These are phyloP conservation scores for Fabriciana adippe DNA, from an alignment of 2,888 invertebrate genomes.

Conservation along the genomic window DNA sequence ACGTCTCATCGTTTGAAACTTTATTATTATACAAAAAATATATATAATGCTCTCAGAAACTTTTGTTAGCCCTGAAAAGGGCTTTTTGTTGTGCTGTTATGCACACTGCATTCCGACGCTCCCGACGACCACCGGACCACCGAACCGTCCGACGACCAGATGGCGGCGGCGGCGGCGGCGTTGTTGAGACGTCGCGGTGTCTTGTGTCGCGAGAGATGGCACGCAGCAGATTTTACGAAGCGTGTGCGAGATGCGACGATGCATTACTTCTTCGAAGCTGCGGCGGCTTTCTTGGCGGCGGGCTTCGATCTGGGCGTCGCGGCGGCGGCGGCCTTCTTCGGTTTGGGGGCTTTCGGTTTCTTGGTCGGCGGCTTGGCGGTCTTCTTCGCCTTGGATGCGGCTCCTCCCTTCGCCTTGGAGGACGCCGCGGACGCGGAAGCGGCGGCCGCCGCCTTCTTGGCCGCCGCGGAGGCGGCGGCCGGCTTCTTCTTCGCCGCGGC, in stretches of 20 bases:
- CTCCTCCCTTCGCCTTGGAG: slow-evolving; percentile 36
- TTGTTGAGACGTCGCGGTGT: too few species aligned
- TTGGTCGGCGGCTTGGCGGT: slow-evolving; percentile 45
- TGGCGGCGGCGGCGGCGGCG: too few species aligned
- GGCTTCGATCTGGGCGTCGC: slow-evolving; percentile 44
- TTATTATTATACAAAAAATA: too few species aligned
- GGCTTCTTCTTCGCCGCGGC: slow-evolving; percentile 50
- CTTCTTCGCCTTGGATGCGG: slow-evolving; percentile 47
- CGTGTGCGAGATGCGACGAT: too few species aligned
- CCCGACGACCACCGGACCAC: background rate
- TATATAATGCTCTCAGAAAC: too few species aligned
- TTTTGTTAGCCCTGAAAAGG: slow-evolving; percentile 63
- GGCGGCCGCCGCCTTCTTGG: slow-evolving; percentile 29
- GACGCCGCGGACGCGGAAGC: slow-evolving; percentile 47
- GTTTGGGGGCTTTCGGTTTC: slow-evolving; percentile 7
- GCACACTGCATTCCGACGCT: slow-evolving; percentile 1
- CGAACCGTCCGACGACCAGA: too few species aligned
- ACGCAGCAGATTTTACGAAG: slow-evolving; percentile 20
- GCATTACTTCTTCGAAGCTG: slow-evolving; percentile 43
- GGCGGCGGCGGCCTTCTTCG: slow-evolving; percentile 30
- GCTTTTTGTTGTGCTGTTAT: slow-evolving; percentile 2
- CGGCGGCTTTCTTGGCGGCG: slow-evolving; percentile 42
- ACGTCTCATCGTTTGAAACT: too few species aligned
- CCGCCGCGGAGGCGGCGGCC: slow-evolving; percentile 28
- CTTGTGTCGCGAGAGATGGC: background rate